Evolutionary conservation across 2,797 vertebrate species (phyloP), one percentile per base, ranked within the genome.

Genomic region (Periparus ater): DNA sequence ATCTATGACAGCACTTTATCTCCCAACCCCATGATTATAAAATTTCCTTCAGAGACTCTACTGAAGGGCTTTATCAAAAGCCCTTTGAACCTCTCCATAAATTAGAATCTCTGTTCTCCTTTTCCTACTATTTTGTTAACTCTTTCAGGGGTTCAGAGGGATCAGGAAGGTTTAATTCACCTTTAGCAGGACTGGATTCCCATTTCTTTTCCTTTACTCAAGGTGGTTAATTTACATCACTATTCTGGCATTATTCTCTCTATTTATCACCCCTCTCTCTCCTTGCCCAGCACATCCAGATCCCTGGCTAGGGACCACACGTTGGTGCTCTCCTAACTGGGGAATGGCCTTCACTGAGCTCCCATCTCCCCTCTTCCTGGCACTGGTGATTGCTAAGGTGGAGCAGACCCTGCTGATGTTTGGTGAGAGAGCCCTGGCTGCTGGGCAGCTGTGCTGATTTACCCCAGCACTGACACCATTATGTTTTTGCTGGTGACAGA

Each of bases 51-150:
- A 95, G 96, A 97, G 96, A 95, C 93, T 97, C 95, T 96, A 97
- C 97, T 95, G 97, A 97, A 97, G 95, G 96, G 91, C 93, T 96
- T 96, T 96, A 96, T 96, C 93, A 91, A 96, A 96, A 96, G 97
- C 83, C 95, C 95, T 95, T 96, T 96, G 95, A 96, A 96, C 95
- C 92, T 95, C 95, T 97, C 96, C 96, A 97, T 97, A 97, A 98
- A 97, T 97, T 96, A 96, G 81, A 96, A 93, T 95, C 96, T 97
- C 94, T 96, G 96, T 92, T 96, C 95, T 95, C 91, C 61, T 86
- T 93, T 96, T 93, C 91, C 92, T 89, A 81, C 66, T 60, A 95
- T 94, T 97, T 85, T 76, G 57, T 97, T 97, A 97, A 96, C 97
- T 96, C 97, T 97, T 96, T 96, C 91, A 58, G 79, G 74, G 92